Evolutionary conservation across 2,797 vertebrate genomes (phyloP).

Genomic region (Chlorospingus flavigularis): DNA sequence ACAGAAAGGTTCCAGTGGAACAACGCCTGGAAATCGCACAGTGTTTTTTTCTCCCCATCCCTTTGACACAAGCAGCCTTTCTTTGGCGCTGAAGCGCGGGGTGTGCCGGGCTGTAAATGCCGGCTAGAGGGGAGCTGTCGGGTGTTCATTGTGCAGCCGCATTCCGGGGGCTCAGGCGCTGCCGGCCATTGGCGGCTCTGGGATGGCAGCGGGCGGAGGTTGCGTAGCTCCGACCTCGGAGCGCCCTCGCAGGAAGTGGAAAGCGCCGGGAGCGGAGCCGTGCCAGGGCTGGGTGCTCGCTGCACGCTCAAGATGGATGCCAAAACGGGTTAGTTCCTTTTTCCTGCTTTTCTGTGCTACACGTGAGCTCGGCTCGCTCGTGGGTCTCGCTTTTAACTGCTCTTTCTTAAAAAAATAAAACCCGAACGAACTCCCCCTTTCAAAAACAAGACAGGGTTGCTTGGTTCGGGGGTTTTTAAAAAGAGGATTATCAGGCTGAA

Average conservation of each 20-base stretch:
- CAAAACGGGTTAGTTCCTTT: constrained; percentile 83
- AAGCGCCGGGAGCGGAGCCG: constrained; percentile 35
- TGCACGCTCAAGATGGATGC: constrained; percentile 87
- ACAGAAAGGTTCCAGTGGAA: not conserved
- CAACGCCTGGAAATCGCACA: not conserved
- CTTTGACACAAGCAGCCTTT: not conserved
- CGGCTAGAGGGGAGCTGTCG: not conserved
- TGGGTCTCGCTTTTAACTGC: not conserved
- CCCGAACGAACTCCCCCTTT: no score
- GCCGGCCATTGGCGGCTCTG: not conserved
- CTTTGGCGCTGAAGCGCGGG: not conserved
- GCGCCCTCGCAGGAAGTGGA: constrained; percentile 71
- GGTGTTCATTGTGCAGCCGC: not conserved
- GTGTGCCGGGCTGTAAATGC: not conserved
- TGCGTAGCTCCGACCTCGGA: constrained; percentile 38
- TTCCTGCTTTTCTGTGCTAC: not conserved
- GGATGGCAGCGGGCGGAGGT: not conserved
- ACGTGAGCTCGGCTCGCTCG: not conserved
- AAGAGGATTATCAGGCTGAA: not conserved
- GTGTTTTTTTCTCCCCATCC: not conserved
- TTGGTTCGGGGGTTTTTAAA: not conserved
- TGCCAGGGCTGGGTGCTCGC: constrained; percentile 56
- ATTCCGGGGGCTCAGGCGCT: accelerated
- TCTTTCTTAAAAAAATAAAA: not conserved
- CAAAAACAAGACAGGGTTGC: not conserved